A percentile compares a stretch with the other conserved stretches of the same genome.
Evolutionary conservation across 35 echinoderm and acorn worm genomes (phyloP).

Genomic region (Patiria miniata): DNA sequence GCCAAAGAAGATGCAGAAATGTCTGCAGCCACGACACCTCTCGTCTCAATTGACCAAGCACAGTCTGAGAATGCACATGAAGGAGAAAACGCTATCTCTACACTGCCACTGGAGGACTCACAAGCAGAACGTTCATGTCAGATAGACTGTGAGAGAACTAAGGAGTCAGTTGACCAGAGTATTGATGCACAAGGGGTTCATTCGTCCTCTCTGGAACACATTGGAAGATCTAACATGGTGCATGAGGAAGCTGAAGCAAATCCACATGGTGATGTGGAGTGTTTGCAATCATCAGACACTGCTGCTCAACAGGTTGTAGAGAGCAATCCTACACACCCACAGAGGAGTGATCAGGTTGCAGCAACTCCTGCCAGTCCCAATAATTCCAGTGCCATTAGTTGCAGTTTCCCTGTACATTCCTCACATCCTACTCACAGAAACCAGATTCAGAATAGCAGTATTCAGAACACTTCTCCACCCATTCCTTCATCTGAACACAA

Average conservation of each 20-base stretch:
- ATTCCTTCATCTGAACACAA: background rate
- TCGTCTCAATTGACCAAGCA: background rate
- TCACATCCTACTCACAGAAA: background rate
- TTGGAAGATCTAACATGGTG: no score
- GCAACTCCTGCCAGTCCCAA: background rate
- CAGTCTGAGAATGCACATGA: slow-evolving; percentile 10
- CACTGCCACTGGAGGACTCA: no score
- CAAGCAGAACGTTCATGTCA: no score
- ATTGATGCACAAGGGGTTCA: no score
- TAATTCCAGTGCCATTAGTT: background rate
- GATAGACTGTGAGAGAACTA: no score
- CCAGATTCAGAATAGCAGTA: background rate
- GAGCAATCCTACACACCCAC: no score
- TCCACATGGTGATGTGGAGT: background rate
- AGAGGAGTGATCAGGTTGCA: background rate
- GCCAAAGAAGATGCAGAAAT: no score
- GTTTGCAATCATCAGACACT: background rate
- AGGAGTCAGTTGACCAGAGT: no score
- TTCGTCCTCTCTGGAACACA: no score
- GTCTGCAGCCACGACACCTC: no score
- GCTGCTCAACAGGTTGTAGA: background rate
- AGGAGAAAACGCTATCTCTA: background rate
- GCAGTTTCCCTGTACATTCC: background rate
- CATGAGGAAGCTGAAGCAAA: background rate
- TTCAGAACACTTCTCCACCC: background rate